phyloP scores from a whole-genome alignment of 92 coral and sea anemone genomes.

The Paramuricea clavata region DNA sequence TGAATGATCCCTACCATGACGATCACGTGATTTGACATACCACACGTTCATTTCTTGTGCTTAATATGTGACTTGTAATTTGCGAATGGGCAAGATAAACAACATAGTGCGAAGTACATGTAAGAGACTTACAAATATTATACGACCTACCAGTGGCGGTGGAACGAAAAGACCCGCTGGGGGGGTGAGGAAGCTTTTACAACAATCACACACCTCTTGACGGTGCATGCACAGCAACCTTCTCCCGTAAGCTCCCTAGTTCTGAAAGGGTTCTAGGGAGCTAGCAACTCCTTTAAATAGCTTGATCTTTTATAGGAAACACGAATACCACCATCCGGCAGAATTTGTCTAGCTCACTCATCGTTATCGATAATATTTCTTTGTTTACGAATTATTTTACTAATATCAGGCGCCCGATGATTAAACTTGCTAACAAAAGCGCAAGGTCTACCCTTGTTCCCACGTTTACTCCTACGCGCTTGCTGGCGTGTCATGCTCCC shows the following conservation, averaged over 20 bases:
- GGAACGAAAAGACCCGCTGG: not conserved
- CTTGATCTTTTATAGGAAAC: not conserved
- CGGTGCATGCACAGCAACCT: conserved; percentile 21
- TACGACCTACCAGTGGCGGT: not conserved
- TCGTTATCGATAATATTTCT: not conserved
- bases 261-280: not conserved
- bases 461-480: no score
- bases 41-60: not conserved
- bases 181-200: not conserved
- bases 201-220: not conserved
- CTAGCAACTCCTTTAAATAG: conserved; percentile 2
- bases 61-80: conserved; percentile 1
- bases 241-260: not conserved
- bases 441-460: no score
- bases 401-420: not conserved
- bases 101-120: not conserved
- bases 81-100: not conserved
- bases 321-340: not conserved
- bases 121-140: not conserved
- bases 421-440: not conserved
- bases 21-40: not conserved
- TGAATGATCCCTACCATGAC: not conserved
- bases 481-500: no score
- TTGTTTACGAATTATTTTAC: not conserved
- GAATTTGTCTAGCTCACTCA: conserved; percentile 7